Evolutionary conservation across 2,888 invertebrate genomes (phyloP).

Genomic region (Cyaniris semiargus): DNA sequence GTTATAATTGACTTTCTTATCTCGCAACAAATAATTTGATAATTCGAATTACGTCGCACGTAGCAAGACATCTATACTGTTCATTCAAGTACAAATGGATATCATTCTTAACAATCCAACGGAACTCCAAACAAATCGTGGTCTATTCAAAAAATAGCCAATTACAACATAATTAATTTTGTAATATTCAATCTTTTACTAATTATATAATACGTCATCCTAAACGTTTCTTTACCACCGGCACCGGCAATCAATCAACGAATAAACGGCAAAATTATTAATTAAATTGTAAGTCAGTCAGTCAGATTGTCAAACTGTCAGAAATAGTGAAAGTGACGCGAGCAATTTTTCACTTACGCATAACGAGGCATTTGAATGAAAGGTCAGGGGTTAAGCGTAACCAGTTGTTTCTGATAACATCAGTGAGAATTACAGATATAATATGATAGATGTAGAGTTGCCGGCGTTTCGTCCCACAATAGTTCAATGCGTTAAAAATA

Average conservation of each 20-base stretch:
- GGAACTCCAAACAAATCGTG: not conserved
- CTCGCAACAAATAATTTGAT: not conserved
- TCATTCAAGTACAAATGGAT: not conserved
- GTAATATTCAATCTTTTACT: not conserved
- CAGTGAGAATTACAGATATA: conserved; percentile 10
- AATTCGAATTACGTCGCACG: not conserved
- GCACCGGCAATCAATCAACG: not conserved
- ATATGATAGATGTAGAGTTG: not conserved
- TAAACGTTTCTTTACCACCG: not conserved
- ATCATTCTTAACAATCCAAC: not conserved
- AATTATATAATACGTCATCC: conserved; percentile 11
- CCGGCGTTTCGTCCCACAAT: not conserved
- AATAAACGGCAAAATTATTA: conserved; percentile 27
- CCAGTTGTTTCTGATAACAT: conserved; percentile 36
- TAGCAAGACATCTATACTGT: not conserved
- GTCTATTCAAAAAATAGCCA: not conserved
- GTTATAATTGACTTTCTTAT: conserved; percentile 8
- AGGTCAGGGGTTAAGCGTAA: conserved; percentile 47
- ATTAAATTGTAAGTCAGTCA: conserved; percentile 22
- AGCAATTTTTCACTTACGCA: conserved; percentile 55
- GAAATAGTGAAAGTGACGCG: conserved; percentile 42
- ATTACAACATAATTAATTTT: conserved; percentile 20
- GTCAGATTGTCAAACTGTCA: conserved; percentile 37
- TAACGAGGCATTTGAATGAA: conserved; percentile 59
- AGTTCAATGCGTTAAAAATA: too few relatives aligned